Evolutionary conservation across 2,888 invertebrate species (phyloP).

Genomic region (Melieria crassipennis): DNA sequence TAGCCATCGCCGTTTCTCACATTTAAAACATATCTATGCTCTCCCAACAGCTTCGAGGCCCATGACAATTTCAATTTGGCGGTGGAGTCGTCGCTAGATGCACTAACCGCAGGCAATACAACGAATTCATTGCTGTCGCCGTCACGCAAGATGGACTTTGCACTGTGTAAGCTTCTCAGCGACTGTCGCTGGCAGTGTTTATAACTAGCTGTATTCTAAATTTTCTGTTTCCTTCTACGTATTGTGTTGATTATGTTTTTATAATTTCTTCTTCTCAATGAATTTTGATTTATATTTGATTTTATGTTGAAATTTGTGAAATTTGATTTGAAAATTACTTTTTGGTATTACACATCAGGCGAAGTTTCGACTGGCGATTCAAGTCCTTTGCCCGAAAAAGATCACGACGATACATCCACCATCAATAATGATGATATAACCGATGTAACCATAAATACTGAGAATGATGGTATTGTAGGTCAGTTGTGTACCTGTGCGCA

Average conservation of each 20-base stretch:
- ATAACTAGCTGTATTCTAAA: background rate
- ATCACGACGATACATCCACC: slow-evolving; percentile 60
- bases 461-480: slow-evolving; percentile 64
- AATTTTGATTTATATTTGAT: slow-evolving; percentile 21
- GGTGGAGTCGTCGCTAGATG: slow-evolving; percentile 65
- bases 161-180: slow-evolving; percentile 77
- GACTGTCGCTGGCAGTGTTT: background rate
- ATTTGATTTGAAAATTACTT: slow-evolving; percentile 15
- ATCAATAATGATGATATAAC: slow-evolving; percentile 57
- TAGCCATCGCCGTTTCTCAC: background rate
- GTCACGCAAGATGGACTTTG: slow-evolving; percentile 82
- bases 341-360: slow-evolving; percentile 53
- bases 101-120: slow-evolving; percentile 48
- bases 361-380: slow-evolving; percentile 66
- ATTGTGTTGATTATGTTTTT: too few species aligned
- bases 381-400: slow-evolving; percentile 65
- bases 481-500: slow-evolving; percentile 49
- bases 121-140: slow-evolving; percentile 67
- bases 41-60: slow-evolving; percentile 56
- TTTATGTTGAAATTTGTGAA: slow-evolving; percentile 36
- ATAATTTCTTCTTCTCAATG: too few species aligned
- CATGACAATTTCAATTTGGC: slow-evolving; percentile 66
- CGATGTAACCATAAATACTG: slow-evolving; percentile 62
- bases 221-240: background rate
- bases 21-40: background rate